Evolutionary conservation across 2,888 invertebrate species (phyloP), one percentile per base, ranked within the genome.

Genomic region (Sinopyrophorus schimmeli): DNA sequence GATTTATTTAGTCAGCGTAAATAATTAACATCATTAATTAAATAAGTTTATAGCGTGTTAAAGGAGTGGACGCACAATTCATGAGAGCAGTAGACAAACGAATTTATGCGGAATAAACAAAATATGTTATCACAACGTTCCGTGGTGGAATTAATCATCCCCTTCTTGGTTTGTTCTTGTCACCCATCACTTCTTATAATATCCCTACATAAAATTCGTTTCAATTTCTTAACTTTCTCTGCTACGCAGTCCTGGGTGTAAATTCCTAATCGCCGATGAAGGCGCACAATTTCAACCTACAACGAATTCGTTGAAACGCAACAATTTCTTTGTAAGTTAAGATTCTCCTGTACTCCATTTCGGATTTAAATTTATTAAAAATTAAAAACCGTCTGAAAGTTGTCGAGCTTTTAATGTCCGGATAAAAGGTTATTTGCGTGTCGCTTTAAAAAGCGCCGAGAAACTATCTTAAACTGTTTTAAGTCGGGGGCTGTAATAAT

Each of bases 1-100:
- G 53, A 55, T 55, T 55, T 55, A 55, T 55, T 55, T 53, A 46
- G 52, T 42, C 23, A 39, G 35, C 47, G 41, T 51, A 56, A 54
- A 55, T 53, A 57, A 53, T 57, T 55, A 53, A 50, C 50, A 50
- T 55, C 57, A 57, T 57, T 57, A 55, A 57, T 57, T 55, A 57
- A 57, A 53, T 47, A 53, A 55, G 53, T 57, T 56, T 44, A 53
- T 50, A 50, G 55, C 47, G 40, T 48, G 55, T 55, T 53, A 47
- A 55, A 47, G 49, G 52, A 49, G 48, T 54, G 47, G 54, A 47
- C 54, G 46, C 43, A 31, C 38, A 46, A 46, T 50, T 50, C 40
- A 34, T 32, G 44, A 44, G 43, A 39, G 38, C 39, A 24, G 46
- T 40, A 39, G 47, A 48, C 47, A 51, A 42, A 51, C 47, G 51